A percentile compares a stretch with the other conserved stretches of the same genome.
Evolutionary conservation across 2,797 vertebrate genomes (phyloP).

Genomic region (Thalassophryne amazonica): DNA sequence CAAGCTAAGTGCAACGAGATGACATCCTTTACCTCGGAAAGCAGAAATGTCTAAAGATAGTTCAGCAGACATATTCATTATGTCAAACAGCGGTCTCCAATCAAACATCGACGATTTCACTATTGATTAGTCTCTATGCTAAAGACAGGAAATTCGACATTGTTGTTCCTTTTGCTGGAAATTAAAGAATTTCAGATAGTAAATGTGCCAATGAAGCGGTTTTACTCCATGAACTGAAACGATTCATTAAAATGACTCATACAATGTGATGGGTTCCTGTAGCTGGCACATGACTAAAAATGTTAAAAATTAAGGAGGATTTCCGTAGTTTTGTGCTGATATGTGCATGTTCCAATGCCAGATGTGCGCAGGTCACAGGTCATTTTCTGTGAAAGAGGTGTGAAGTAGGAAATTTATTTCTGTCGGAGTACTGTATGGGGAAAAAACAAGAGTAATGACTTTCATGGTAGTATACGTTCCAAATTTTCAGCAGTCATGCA

Average conservation of each 20-base stretch:
- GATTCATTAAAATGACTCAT: not conserved
- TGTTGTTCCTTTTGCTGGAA: too few relatives aligned
- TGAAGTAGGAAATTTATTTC: not conserved
- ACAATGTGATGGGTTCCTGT: constrained; percentile 20
- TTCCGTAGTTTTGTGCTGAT: constrained; percentile 27
- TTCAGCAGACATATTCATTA: not conserved
- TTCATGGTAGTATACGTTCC: too few relatives aligned
- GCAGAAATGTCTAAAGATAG: constrained; percentile 3
- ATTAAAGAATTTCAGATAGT: too few relatives aligned
- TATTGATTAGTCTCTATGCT: constrained; percentile 20
- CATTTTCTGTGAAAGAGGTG: not conserved
- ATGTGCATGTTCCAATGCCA: constrained; percentile 15
- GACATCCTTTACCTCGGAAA: not conserved
- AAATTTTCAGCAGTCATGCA: too few relatives aligned
- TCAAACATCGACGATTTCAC: not conserved
- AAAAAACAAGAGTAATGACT: not conserved
- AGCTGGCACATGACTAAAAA: not conserved
- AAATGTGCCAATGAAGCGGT: too few relatives aligned
- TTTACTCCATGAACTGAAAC: too few relatives aligned
- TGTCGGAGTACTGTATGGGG: not conserved
- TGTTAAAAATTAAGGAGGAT: constrained; percentile 36
- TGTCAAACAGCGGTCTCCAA: not conserved
- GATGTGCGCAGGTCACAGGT: constrained; percentile 10
- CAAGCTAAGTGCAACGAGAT: not conserved
- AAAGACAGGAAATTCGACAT: not conserved